Evolutionary conservation across 2,797 vertebrate genomes (phyloP).

Genomic region (Australoheros facetus): DNA sequence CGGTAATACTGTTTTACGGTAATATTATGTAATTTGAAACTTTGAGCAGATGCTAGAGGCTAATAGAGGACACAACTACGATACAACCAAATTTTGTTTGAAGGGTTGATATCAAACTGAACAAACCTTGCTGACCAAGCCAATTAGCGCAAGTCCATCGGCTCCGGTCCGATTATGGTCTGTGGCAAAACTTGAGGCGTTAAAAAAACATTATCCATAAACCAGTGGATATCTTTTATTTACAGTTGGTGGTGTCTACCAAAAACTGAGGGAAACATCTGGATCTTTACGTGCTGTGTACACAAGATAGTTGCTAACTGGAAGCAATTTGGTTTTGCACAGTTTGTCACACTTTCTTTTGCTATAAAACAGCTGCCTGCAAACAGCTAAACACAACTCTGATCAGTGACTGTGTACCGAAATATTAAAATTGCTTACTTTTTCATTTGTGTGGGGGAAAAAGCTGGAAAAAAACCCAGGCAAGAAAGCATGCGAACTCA

Average conservation of each 20-base stretch:
- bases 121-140: not conserved
- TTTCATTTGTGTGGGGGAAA: too few species aligned
- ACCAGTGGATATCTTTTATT: not conserved
- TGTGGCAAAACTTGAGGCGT: not conserved
- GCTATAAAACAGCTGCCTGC: too few species aligned
- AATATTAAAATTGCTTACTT: too few species aligned
- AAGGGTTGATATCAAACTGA: not conserved
- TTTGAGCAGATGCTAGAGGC: not conserved
- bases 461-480: not conserved
- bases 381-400: too few species aligned
- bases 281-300: not conserved
- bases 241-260: not conserved
- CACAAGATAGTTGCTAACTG: not conserved
- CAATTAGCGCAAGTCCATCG: fast-evolving
- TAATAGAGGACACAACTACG: not conserved
- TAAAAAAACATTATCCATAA: not conserved
- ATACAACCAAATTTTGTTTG: not conserved
- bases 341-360: not conserved
- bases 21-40: not conserved
- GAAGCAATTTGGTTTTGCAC: not conserved
- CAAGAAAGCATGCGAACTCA: not conserved
- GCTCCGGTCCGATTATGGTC: not conserved
- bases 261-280: not conserved
- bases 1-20: not conserved
- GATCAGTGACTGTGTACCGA: too few species aligned